phyloP scores from a whole-genome alignment of 2,113 vertebrate genomes.

The Sinocyclocheilus rhinocerous region DNA sequence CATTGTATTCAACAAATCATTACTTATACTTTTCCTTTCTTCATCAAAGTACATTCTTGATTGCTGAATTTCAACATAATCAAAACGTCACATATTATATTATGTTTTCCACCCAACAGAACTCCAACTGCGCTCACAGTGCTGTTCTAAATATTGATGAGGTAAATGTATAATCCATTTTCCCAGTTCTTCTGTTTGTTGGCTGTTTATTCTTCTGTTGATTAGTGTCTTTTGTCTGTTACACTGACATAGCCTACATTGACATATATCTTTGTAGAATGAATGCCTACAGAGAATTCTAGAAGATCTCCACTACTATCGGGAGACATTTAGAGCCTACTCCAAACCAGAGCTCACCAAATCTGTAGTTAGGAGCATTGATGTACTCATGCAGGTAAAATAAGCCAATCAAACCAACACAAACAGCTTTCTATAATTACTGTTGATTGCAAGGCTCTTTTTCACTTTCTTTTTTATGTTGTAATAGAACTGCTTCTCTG shows the following conservation, averaged over 20 bases:
- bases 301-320: constrained; percentile 68
- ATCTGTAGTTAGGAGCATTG: constrained; percentile 58
- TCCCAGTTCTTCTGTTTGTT: not conserved
- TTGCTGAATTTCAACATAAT: not conserved
- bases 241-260: not conserved
- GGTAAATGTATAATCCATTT: constrained; percentile 63
- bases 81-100: not conserved
- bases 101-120: constrained; percentile 62
- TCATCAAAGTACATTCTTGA: not conserved
- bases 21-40: not conserved
- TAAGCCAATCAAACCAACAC: not conserved
- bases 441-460: not conserved
- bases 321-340: constrained; percentile 53
- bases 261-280: constrained; percentile 54
- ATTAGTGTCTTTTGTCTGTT: not conserved
- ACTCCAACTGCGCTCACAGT: constrained; percentile 65
- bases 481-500: constrained; percentile 67
- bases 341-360: constrained; percentile 36
- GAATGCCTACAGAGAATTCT: constrained; percentile 66
- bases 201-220: not conserved
- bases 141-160: constrained; percentile 62
- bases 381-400: constrained; percentile 68
- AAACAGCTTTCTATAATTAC: not conserved
- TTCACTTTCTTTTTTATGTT: constrained; percentile 28
- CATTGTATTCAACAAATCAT: not conserved